A percentile compares a stretch with the other conserved stretches of the same genome.
Conservation (phyloP, 2,888 invertebrate species). For the Lithophane leautieri region DNA sequence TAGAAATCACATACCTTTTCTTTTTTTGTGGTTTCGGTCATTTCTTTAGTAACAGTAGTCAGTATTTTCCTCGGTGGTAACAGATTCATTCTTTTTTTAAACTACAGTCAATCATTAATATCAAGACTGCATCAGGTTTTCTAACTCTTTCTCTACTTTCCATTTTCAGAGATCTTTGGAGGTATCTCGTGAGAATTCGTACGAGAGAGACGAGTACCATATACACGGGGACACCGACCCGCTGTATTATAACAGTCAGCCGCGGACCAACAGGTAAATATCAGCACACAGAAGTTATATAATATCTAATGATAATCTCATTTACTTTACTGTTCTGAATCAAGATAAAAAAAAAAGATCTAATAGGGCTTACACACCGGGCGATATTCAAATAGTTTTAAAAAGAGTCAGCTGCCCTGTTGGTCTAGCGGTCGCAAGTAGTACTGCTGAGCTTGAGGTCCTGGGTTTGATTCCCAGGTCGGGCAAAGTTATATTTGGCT, state of each 20-base stretch:
- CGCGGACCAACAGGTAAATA: constrained; percentile 92
- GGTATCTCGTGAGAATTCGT: constrained; percentile 95
- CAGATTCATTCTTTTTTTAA: background rate
- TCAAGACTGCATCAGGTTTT: background rate
- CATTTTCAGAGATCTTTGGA: constrained; percentile 92
- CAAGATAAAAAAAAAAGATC: background rate
- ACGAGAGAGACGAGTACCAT: constrained; percentile 94
- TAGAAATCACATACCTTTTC: background rate
- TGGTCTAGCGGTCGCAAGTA: background rate
- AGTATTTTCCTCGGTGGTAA: too few species aligned
- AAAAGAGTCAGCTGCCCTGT: too few species aligned
- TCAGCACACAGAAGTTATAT: background rate
- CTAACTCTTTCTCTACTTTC: background rate
- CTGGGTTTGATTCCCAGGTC: background rate
- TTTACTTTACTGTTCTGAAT: background rate
- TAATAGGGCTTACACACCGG: too few species aligned
- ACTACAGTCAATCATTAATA: background rate
- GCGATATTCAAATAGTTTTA: too few species aligned
- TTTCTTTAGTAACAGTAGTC: too few species aligned
- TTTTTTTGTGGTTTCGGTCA: background rate
- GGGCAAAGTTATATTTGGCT: background rate
- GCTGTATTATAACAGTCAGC: constrained; percentile 97
- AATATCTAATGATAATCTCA: background rate
- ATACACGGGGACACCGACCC: constrained; percentile 91
- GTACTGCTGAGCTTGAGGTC: background rate